Base-by-base conservation (phyloP, 2,888 invertebrate species). In the Tipula unca region DNA sequence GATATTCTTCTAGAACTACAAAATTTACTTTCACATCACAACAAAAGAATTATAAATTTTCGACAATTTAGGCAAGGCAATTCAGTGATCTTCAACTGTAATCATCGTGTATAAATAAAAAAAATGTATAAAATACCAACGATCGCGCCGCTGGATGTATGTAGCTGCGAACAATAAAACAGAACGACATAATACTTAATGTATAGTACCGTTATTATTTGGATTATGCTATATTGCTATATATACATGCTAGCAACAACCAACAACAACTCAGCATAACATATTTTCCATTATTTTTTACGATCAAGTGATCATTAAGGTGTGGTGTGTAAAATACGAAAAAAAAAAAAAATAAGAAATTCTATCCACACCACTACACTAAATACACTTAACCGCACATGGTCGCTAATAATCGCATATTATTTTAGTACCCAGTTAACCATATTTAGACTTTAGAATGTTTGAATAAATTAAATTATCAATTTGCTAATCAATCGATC, bases 271-370 rank as follows among this genome's bases (percentile, higher is more conserved):
- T 69, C 25, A 25, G 25, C 25, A 69, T 69, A 69, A 69, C 20
- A 69, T 25, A 69, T 69, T 48, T 69, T 25, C 17, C 20, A 69
- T 69, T 69, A 69, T 69, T 48, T n/a, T 69, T 69, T 25, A 69
- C 69, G 69, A 69, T 69, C 69, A 69, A 69, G 69, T 69, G 69
- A 69, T 69, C 69, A 69, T 69, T 69, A 69, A 69, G 69, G 69
- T 69, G 69, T 69, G 69, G 69, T 69, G 69, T 25, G 69, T 69
- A 69, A 69, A 69, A 25, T 25, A 25, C 69, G 3, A 69, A 17
- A 25, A 69, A 14, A 13, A 39, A 39, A n/a, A 1, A n/a, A 48
- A n/a, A 48, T n/a, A 48, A n/a, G 48, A 69, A 69, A 25, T 69
- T 69, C 10, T 69, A 20, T 69, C 25, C 25, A 69, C 69, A 69